phyloP scores from a whole-genome alignment of 2,888 invertebrate species.

The Apotomis capreana region DNA sequence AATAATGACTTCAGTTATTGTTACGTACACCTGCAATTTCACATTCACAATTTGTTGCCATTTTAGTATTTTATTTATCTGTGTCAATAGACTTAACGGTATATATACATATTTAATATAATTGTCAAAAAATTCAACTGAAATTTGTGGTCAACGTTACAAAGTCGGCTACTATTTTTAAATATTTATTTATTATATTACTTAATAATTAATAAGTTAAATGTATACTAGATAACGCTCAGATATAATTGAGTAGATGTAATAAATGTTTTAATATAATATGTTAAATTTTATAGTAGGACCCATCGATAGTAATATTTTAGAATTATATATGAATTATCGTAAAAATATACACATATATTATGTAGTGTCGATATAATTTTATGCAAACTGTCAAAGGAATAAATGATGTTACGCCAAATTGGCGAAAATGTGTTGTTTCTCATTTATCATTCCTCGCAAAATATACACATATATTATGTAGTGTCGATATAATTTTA shows the following conservation, averaged over 20 bases:
- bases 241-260: constrained; percentile 3
- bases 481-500: constrained; percentile 65
- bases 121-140: no score
- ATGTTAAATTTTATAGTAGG: constrained; percentile 23
- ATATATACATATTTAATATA: no score
- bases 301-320: constrained; percentile 37
- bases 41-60: no score
- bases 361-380: constrained; percentile 61
- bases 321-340: constrained; percentile 22
- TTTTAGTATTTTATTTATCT: no score
- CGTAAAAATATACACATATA: constrained; percentile 56
- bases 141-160: no score
- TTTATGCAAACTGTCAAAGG: constrained; percentile 66
- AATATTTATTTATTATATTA: background rate
- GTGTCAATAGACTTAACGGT: no score
- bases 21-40: no score
- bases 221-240: constrained; percentile 21
- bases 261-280: constrained; percentile 17
- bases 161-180: no score
- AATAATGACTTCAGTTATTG: no score
- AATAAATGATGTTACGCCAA: constrained; percentile 70
- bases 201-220: background rate
- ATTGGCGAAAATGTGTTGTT: constrained; percentile 52
- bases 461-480: constrained; percentile 57
- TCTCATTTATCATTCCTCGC: constrained; percentile 44